Conservation (phyloP, 2,888 invertebrate genomes). For the Spicauda simplicius region DNA sequence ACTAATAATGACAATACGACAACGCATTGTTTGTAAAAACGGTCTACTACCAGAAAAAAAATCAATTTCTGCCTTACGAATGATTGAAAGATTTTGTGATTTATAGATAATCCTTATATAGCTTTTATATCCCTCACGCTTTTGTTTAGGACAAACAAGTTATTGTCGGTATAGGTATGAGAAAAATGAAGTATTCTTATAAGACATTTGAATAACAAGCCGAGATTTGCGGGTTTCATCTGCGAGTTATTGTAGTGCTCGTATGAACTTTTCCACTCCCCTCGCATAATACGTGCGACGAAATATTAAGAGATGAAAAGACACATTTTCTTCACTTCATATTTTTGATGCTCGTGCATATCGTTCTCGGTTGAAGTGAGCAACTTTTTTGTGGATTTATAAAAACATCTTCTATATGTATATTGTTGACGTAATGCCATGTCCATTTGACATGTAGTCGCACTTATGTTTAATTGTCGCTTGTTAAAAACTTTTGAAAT, state of each 20-base stretch:
- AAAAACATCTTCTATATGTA: no score
- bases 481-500: no score
- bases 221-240: slow-evolving; percentile 12
- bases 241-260: slow-evolving; percentile 27
- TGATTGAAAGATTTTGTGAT: no score
- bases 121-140: neutral
- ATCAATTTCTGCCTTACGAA: no score
- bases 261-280: slow-evolving; percentile 24
- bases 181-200: slow-evolving; percentile 3
- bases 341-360: neutral
- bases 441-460: no score
- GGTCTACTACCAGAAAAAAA: no score
- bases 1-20: no score
- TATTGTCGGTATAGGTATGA: neutral
- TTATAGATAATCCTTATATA: no score
- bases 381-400: neutral
- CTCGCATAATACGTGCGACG: slow-evolving; percentile 12
- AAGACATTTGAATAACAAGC: slow-evolving; percentile 18
- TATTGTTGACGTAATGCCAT: no score
- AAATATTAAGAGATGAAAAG: slow-evolving; percentile 16
- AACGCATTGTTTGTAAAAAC: no score
- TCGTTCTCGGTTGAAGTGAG: neutral
- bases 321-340: neutral
- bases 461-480: no score
- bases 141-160: neutral